Conservation (phyloP, 2,888 invertebrate species). For the Bombylius discolor region DNA sequence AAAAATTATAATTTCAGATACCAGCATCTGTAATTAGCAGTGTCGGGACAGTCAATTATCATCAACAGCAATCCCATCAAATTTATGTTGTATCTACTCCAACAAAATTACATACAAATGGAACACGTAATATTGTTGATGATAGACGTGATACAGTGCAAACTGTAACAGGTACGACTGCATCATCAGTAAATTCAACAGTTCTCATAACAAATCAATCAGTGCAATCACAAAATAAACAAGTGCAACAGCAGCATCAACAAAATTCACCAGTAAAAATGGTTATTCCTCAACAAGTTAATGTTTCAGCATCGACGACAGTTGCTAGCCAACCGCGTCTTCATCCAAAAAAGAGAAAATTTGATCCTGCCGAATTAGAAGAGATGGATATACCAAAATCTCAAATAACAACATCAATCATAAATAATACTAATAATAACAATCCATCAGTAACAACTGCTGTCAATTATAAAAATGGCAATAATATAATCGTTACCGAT, state of each 20-base stretch:
- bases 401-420: not conserved
- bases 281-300: conserved; percentile 40
- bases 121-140: conserved; percentile 24
- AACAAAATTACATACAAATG: conserved; percentile 24
- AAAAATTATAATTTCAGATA: conserved; percentile 31
- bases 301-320: conserved; percentile 32
- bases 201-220: conserved; percentile 21
- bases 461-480: conserved; percentile 5
- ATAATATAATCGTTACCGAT: conserved; percentile 2
- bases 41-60: conserved; percentile 41
- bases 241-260: conserved; percentile 16
- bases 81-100: conserved; percentile 15
- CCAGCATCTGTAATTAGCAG: conserved; percentile 47
- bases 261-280: conserved; percentile 22
- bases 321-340: conserved; percentile 41
- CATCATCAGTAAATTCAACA: conserved; percentile 33
- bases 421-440: conserved; percentile 3
- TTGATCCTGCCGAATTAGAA: conserved; percentile 36
- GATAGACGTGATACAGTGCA: conserved; percentile 20
- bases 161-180: conserved; percentile 34
- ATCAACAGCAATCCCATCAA: conserved; percentile 19
- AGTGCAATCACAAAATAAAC: conserved; percentile 21
- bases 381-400: conserved; percentile 19
- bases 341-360: conserved; percentile 78
- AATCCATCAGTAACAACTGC: not conserved